phyloP scores from a whole-genome alignment of 2,797 vertebrate genomes.

The Echiichthys vipera region DNA sequence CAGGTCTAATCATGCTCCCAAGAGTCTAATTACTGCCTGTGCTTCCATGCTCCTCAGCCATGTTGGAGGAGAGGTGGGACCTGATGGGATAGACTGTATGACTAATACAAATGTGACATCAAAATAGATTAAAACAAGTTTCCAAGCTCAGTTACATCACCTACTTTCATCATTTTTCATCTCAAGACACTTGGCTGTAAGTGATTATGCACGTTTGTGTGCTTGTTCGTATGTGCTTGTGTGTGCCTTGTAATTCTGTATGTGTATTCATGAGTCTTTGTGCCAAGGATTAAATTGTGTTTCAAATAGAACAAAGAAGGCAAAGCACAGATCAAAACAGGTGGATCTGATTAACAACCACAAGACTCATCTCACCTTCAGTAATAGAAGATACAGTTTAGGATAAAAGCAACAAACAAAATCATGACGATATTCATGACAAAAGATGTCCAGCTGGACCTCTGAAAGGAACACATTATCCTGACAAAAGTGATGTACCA shows the following conservation, averaged over 20 bases:
- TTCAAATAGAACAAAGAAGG: slow-evolving; percentile 64
- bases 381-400: slow-evolving; percentile 33
- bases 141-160: slow-evolving; percentile 15
- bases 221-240: slow-evolving; percentile 6
- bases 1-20: slow-evolving; percentile 49
- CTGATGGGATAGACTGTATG: slow-evolving; percentile 3
- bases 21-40: slow-evolving; percentile 63
- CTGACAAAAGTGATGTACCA: slow-evolving; percentile 50
- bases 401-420: slow-evolving; percentile 74
- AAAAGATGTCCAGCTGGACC: slow-evolving; percentile 72
- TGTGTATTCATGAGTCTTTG: slow-evolving; percentile 69
- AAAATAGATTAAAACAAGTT: slow-evolving; percentile 31
- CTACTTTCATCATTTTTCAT: slow-evolving; percentile 37
- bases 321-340: slow-evolving; percentile 70
- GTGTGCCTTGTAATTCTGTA: slow-evolving; percentile 8
- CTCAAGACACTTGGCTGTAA: background rate
- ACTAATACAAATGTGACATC: slow-evolving; percentile 17
- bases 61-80: slow-evolving; percentile 9
- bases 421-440: slow-evolving; percentile 73
- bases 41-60: slow-evolving; percentile 33
- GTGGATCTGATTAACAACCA: slow-evolving; percentile 41
- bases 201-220: slow-evolving; percentile 41
- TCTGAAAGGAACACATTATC: slow-evolving; percentile 63
- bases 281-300: slow-evolving; percentile 41
- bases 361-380: slow-evolving; percentile 64